Evolutionary conservation across 2,888 invertebrate species (phyloP).

Genomic region (Drosophila macrospina): DNA sequence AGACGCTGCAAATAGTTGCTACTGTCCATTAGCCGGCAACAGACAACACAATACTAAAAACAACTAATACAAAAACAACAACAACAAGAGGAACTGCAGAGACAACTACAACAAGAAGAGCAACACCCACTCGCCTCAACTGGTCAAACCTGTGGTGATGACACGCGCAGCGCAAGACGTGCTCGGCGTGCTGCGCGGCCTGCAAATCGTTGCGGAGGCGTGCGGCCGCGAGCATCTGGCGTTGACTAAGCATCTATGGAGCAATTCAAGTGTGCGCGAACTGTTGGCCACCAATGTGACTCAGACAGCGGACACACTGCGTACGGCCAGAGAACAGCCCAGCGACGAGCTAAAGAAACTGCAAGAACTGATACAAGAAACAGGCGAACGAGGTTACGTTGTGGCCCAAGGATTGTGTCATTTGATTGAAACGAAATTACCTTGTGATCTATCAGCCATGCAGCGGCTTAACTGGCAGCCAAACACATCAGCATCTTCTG

Average conservation of each 20-base stretch:
- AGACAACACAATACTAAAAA: constrained; percentile 3
- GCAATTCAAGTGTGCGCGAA: constrained; percentile 89
- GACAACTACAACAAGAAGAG: not conserved
- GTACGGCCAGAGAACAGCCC: constrained; percentile 73
- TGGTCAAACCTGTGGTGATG: constrained; percentile 65
- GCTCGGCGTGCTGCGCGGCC: constrained; percentile 89
- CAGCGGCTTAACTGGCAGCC: constrained; percentile 36
- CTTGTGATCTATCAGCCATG: constrained; percentile 52
- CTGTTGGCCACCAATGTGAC: constrained; percentile 78
- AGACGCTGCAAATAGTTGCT: constrained; percentile 15
- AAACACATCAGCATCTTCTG: not conserved
- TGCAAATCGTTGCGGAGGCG: constrained; percentile 89
- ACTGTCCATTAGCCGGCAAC: constrained; percentile 28
- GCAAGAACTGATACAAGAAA: constrained; percentile 86
- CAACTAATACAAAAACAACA: constrained; percentile 1
- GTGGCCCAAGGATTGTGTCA: constrained; percentile 90
- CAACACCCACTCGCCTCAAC: constrained; percentile 34
- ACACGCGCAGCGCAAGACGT: constrained; percentile 87
- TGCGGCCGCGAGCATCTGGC: constrained; percentile 89
- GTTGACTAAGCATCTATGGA: constrained; percentile 88
- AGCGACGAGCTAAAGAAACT: constrained; percentile 83
- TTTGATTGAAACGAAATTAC: constrained; percentile 85
- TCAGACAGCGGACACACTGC: constrained; percentile 65
- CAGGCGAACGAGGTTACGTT: constrained; percentile 88
- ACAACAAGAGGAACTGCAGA: not conserved